A percentile compares a stretch with the other conserved stretches of the same genome.
These are phyloP conservation scores for Scolopax bukidnonensis DNA, from an alignment of 2,797 vertebrate species.

Conservation along the genomic window DNA sequence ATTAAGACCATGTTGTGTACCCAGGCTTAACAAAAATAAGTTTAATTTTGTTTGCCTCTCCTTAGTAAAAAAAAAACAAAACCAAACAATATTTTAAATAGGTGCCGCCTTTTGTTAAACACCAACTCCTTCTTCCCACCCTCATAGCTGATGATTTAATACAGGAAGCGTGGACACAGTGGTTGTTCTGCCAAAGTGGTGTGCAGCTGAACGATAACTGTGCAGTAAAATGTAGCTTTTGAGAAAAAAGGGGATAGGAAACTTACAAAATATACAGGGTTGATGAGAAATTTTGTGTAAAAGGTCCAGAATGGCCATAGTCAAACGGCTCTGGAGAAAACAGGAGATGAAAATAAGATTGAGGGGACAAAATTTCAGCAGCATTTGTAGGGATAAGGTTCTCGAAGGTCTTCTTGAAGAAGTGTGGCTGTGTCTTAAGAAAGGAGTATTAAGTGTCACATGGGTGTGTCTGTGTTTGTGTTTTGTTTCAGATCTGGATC, in stretches of 20 bases:
- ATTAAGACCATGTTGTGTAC: background rate
- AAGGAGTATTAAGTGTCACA: background rate
- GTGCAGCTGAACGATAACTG: background rate
- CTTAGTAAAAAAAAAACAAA: background rate
- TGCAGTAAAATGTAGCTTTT: background rate
- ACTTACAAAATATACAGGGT: background rate
- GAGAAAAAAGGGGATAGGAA: background rate
- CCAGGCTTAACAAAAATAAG: background rate
- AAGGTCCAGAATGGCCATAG: background rate
- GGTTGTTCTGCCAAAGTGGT: background rate
- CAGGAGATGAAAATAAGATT: background rate
- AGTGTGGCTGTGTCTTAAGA: background rate
- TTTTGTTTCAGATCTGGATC: background rate
- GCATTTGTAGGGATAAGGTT: background rate
- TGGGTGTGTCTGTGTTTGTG: background rate
- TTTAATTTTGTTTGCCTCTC: background rate
- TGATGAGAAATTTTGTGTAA: background rate
- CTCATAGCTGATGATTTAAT: background rate
- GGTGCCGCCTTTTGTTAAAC: background rate
- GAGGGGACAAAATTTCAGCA: background rate
- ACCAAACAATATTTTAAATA: background rate
- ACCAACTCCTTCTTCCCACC: background rate
- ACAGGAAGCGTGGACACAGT: background rate
- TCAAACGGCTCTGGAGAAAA: background rate
- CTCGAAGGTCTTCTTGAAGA: background rate